These are phyloP conservation scores for Malthinus seriepunctatus DNA, from an alignment of 2,888 invertebrate species.

Conservation along the genomic window DNA sequence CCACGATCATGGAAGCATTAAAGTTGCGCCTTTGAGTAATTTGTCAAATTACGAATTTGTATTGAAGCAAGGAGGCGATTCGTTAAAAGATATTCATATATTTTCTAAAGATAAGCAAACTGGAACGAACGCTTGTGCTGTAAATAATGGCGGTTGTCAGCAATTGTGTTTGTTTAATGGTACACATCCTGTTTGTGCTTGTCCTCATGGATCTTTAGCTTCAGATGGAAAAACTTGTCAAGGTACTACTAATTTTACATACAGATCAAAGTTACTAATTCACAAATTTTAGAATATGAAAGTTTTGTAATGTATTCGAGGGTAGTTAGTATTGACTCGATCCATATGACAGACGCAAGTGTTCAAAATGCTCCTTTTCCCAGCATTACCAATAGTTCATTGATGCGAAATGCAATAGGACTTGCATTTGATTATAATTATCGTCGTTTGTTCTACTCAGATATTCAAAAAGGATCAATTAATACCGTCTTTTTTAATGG, in stretches of 20 bases:
- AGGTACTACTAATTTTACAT: conserved; percentile 42
- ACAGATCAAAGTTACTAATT: neutral
- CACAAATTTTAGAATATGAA: conserved; percentile 65
- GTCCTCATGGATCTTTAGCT: conserved; percentile 78
- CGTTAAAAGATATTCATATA: conserved; percentile 71
- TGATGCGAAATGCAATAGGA: conserved; percentile 85
- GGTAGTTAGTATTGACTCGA: conserved; percentile 79
- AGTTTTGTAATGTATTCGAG: conserved; percentile 84
- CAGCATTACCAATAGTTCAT: conserved; percentile 69
- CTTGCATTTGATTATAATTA: conserved; percentile 76
- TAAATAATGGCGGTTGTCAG: conserved; percentile 72
- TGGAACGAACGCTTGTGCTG: conserved; percentile 66
- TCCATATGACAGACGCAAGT: conserved; percentile 72
- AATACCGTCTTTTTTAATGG: conserved; percentile 83
- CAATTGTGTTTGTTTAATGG: conserved; percentile 78
- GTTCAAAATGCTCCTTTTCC: conserved; percentile 79
- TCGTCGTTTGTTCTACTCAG: conserved; percentile 80
- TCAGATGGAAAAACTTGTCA: conserved; percentile 69
- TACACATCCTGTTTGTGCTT: conserved; percentile 70
- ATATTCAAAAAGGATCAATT: conserved; percentile 85
- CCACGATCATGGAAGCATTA: conserved; percentile 65
- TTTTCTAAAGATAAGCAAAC: conserved; percentile 60
- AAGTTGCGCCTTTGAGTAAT: conserved; percentile 65
- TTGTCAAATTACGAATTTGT: conserved; percentile 60
- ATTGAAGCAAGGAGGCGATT: conserved; percentile 63